Percentiles rank a stretch among this genome's conserved stretches.
phyloP scores from a whole-genome alignment of 1,140 invertebrate genomes.

The Asbolus verrucosus region DNA sequence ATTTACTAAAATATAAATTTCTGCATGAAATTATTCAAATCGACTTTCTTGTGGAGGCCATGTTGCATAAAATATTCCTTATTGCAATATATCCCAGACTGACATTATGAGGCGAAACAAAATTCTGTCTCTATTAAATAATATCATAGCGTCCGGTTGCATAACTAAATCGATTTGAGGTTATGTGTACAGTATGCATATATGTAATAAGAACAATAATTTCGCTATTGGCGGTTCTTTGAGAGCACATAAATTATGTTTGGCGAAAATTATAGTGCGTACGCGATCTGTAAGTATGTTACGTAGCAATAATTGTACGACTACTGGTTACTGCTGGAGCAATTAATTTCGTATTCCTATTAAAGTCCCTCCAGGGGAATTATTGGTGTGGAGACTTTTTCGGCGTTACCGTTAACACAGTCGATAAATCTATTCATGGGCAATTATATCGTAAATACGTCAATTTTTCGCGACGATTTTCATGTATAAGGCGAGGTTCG shows the following conservation, averaged over 20 bases:
- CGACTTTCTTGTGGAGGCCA: background rate
- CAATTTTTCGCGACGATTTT: too few species aligned
- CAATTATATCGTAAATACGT: constrained; percentile 1
- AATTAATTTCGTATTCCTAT: constrained; percentile 36
- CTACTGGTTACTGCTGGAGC: background rate
- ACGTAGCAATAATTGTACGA: background rate
- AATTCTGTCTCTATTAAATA: background rate
- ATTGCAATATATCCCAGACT: background rate
- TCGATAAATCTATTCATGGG: constrained; percentile 31
- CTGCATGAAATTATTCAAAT: constrained; percentile 5
- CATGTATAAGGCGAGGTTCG: background rate
- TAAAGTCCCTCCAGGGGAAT: too few species aligned
- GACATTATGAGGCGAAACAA: too few species aligned
- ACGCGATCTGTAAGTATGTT: background rate
- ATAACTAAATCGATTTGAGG: background rate
- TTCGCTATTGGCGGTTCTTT: background rate
- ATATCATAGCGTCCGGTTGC: constrained; percentile 4
- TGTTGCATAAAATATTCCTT: background rate
- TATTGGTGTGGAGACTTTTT: too few species aligned
- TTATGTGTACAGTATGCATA: background rate
- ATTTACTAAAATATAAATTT: background rate
- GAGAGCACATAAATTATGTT: background rate
- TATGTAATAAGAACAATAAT: too few species aligned
- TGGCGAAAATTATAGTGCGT: constrained; percentile 14
- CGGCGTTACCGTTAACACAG: too few species aligned